Base-by-base conservation (phyloP, 2,113 vertebrate species). In the Gallinago jamesoni region DNA sequence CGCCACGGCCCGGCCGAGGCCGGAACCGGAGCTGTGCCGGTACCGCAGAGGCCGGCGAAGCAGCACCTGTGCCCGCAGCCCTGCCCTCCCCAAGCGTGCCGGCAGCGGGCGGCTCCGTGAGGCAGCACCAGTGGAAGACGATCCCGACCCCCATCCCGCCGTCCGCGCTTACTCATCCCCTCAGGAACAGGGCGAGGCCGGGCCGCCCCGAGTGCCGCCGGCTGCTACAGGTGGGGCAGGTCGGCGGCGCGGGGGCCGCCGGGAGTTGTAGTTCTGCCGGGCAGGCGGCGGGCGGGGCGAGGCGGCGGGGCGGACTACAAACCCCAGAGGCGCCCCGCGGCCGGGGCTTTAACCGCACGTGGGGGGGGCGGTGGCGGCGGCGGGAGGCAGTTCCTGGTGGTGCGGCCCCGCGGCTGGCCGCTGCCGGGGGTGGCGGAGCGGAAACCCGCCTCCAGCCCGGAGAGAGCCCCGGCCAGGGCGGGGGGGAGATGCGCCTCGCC, bases 381-480 rank as follows among this genome's bases (percentile, higher is more conserved):
- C 18, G 37, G 74, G 59, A 85, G 95, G 88, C 35, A 84, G 84
- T 74, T 94, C 92, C 90, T 91, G 90, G 94, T 56, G 48, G 55
- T 8, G 59, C 31, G 67, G 84, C 60, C 18, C 57, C 45, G 60
- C 28, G 31, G 45, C 41, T 77, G 50, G 25, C 43, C 21, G 77
- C 39, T 90, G 90, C 53, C 79, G 64, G 28, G 77, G 89, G 62
- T 45, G 59, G 85, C 76, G 37, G 63, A 77, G 81, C 81, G 84
- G 76, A 88, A 73, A 41, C 53, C 47, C 69, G 68, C 74, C n/a
- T 70, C 50, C 39, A 64, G 60, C 57, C 23, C 31, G 78, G 35
- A 87, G 89, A 41, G 31, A 69, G 60, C 37, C 73, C 48, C 48
- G 27, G 47, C 20, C 52, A 14, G 67, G 50, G 69, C 33, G 41